Percentiles rank a stretch among this genome's conserved stretches.
These are phyloP conservation scores for Siphonodentalium dalli DNA, from an alignment of 2,888 invertebrate species.

Conservation along the genomic window DNA sequence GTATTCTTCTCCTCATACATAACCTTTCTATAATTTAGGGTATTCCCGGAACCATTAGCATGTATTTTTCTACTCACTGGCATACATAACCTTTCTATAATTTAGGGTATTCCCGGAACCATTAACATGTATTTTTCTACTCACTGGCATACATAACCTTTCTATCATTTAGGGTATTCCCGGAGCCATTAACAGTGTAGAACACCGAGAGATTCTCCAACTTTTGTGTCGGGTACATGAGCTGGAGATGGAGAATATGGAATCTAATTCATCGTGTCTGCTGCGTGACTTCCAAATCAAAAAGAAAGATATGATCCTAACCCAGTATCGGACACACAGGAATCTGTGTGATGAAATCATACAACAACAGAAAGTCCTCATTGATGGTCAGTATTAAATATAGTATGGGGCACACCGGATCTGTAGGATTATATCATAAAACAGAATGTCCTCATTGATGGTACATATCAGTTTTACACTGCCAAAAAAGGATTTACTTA, in stretches of 20 bases:
- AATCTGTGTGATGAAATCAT: constrained; percentile 91
- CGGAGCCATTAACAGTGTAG: constrained; percentile 82
- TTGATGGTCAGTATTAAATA: constrained; percentile 74
- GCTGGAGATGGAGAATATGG: constrained; percentile 85
- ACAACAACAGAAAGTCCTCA: constrained; percentile 81
- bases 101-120: constrained; percentile 81
- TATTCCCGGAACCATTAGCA: no score
- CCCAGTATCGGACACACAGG: constrained; percentile 83
- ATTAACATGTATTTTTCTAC: constrained; percentile 77
- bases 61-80: background rate
- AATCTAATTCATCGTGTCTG: constrained; percentile 85
- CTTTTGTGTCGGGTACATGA: constrained; percentile 91
- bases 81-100: no score
- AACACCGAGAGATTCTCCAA: constrained; percentile 87
- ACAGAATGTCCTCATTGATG: no score
- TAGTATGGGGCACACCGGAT: no score
- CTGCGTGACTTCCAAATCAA: constrained; percentile 86
- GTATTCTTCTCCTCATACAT: no score
- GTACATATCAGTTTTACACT: no score
- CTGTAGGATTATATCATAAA: no score
- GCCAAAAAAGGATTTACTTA: background rate
- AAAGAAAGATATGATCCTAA: constrained; percentile 81
- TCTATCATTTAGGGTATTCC: constrained; percentile 76
- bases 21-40: no score
- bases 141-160: no score